These are phyloP conservation scores for Pandemis cinnamomeana DNA, from an alignment of 2,888 invertebrate genomes.

Conservation along the genomic window DNA sequence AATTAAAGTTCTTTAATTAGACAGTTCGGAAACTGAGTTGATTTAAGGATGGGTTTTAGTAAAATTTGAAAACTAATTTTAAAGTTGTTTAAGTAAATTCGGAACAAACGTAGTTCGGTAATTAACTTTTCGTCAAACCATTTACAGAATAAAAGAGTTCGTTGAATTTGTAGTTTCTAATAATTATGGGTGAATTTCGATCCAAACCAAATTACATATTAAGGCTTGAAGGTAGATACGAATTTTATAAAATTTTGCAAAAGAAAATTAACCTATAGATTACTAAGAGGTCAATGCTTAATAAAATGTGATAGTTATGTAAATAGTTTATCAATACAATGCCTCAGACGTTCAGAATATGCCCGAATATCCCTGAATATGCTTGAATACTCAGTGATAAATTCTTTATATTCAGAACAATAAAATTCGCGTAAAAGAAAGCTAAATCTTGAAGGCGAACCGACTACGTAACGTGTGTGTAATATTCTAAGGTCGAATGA, in stretches of 20 bases:
- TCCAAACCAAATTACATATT: no score
- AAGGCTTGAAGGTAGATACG: no score
- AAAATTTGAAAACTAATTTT: conserved; percentile 15
- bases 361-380: background rate
- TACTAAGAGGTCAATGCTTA: conserved; percentile 6
- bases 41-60: conserved; percentile 24
- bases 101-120: background rate
- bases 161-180: no score
- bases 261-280: conserved; percentile 2
- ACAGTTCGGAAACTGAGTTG: conserved; percentile 16
- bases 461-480: background rate
- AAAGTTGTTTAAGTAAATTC: conserved; percentile 19
- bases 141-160: background rate
- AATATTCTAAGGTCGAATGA: background rate
- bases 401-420: conserved; percentile 35
- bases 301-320: conserved; percentile 35
- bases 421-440: conserved; percentile 29
- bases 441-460: conserved; percentile 2
- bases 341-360: background rate
- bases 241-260: background rate
- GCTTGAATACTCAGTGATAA: conserved; percentile 14
- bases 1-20: conserved; percentile 17
- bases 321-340: conserved; percentile 8
- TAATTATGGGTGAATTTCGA: no score
- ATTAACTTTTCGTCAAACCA: background rate